phyloP scores from a whole-genome alignment of 2,797 vertebrate genomes.

The Anomalospiza imberbis region DNA sequence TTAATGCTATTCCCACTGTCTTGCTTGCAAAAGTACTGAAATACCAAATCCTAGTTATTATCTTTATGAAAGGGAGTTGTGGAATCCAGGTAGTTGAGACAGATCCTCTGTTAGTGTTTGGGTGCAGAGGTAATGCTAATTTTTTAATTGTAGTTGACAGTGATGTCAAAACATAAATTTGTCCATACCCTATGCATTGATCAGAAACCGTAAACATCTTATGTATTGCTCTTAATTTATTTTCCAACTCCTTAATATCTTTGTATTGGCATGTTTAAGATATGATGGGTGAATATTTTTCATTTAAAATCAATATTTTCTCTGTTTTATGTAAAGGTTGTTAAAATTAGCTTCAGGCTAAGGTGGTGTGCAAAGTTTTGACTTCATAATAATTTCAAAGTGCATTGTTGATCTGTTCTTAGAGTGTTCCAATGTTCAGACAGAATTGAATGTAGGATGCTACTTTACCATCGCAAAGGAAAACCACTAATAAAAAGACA shows the following conservation, averaged over 20 bases:
- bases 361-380: neutral
- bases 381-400: neutral
- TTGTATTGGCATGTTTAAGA: neutral
- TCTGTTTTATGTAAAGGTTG: neutral
- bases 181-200: neutral
- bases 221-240: neutral
- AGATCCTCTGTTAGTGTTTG: neutral
- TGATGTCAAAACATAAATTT: neutral
- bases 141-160: neutral
- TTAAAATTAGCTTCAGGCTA: conserved; percentile 6
- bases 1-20: neutral
- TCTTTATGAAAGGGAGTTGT: neutral
- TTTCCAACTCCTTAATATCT: neutral
- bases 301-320: neutral
- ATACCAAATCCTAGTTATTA: neutral
- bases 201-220: neutral
- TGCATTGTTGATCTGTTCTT: neutral
- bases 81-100: neutral
- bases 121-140: neutral
- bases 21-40: neutral
- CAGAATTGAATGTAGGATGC: neutral
- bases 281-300: neutral
- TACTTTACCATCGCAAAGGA: neutral
- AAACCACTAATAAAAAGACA: neutral
- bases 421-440: neutral